phyloP scores from a whole-genome alignment of 1,140 invertebrate genomes.

The Epicauta chinensis region DNA sequence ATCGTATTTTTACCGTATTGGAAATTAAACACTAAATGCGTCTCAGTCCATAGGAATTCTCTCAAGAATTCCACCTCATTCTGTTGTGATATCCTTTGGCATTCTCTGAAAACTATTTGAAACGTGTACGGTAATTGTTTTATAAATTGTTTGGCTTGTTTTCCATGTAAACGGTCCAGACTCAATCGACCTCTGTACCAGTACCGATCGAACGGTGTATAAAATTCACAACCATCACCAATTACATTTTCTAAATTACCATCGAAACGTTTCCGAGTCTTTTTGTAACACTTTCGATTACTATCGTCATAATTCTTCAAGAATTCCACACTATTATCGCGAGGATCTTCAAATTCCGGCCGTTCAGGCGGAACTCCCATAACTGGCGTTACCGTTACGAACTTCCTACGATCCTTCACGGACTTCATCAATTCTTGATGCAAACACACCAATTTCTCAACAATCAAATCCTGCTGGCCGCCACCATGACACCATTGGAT shows the following conservation, averaged over 20 bases:
- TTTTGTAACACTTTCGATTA: background rate
- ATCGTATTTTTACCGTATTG: constrained; percentile 7
- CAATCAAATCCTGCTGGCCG: constrained; percentile 24
- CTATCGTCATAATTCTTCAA: background rate
- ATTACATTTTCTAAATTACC: too few species aligned
- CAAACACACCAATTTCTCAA: constrained; percentile 12
- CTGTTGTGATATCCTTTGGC: constrained; percentile 31
- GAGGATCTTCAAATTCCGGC: background rate
- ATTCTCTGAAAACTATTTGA: constrained; percentile 30
- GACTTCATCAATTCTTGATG: background rate
- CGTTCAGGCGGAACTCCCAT: too few species aligned
- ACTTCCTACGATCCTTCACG: background rate
- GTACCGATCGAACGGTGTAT: constrained; percentile 27
- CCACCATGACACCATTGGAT: constrained; percentile 21
- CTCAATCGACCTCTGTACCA: constrained; percentile 26
- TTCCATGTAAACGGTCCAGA: constrained; percentile 15
- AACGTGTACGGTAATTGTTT: constrained; percentile 25
- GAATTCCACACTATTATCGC: background rate
- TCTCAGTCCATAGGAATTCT: constrained; percentile 29
- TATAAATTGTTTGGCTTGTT: constrained; percentile 24
- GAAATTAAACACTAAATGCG: constrained; percentile 24
- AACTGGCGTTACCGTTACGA: constrained; percentile 11
- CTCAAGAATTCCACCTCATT: constrained; percentile 22
- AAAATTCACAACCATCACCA: constrained; percentile 16
- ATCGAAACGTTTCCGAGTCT: background rate